Evolutionary conservation across 2,888 invertebrate genomes (phyloP).

Genomic region (Ecliptopera silaceata): DNA sequence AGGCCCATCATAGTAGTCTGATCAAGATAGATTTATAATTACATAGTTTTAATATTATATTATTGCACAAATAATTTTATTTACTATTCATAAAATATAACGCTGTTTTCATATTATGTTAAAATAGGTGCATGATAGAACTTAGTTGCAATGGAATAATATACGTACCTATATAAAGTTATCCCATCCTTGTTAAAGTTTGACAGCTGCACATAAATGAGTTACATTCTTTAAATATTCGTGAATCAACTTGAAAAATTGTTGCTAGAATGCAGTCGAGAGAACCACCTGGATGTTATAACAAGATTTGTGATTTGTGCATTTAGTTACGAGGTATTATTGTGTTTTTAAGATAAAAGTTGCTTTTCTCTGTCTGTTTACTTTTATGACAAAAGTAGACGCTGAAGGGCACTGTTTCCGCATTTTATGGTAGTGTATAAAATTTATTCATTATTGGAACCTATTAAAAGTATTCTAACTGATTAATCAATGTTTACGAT

Average conservation of each 20-base stretch:
- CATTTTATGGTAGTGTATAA: constrained; percentile 1
- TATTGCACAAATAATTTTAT: not conserved
- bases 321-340: constrained; percentile 15
- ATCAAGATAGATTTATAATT: constrained; percentile 5
- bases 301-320: constrained; percentile 17
- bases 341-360: constrained; percentile 3
- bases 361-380: not conserved
- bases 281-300: not conserved
- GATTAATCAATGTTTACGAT: constrained; percentile 3
- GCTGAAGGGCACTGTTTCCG: not conserved
- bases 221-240: not conserved
- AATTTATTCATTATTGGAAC: constrained; percentile 3
- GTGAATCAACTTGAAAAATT: too few species aligned
- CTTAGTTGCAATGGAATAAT: not conserved
- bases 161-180: not conserved
- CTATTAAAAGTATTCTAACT: not conserved
- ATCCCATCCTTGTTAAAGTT: not conserved
- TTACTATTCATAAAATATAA: not conserved
- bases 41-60: too few species aligned
- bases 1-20: constrained; percentile 15
- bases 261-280: too few species aligned
- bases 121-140: not conserved
- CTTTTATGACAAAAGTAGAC: constrained; percentile 5
- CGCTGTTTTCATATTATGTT: not conserved
- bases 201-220: not conserved